A percentile compares a stretch with the other conserved stretches of the same genome.
These are phyloP conservation scores for Ricordea florida DNA, from an alignment of 92 coral and sea anemone species.

Conservation along the genomic window DNA sequence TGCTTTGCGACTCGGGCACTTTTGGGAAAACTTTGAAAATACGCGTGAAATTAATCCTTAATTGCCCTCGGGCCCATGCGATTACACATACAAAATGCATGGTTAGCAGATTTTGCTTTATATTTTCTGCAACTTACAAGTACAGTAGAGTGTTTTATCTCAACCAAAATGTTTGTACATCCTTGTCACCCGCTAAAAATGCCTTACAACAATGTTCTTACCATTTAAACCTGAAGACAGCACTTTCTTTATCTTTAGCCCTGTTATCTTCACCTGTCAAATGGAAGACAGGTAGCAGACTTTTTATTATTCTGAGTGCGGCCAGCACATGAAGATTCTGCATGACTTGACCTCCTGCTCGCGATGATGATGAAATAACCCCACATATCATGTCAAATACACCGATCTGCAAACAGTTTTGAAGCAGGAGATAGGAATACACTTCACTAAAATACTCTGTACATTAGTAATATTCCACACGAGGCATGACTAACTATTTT, in stretches of 20 bases:
- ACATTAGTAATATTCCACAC: too few relatives aligned
- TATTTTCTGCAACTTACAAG: neutral
- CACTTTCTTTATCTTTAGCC: constrained; percentile 55
- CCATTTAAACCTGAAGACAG: constrained; percentile 60
- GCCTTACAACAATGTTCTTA: too few relatives aligned
- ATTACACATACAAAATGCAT: too few relatives aligned
- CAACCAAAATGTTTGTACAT: neutral
- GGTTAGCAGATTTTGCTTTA: too few relatives aligned
- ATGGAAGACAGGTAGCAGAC: constrained; percentile 69
- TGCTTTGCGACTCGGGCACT: too few relatives aligned
- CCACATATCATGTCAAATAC: constrained; percentile 85
- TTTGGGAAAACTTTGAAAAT: too few relatives aligned
- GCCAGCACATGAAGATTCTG: constrained; percentile 89
- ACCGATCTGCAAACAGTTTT: constrained; percentile 52
- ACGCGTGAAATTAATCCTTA: too few relatives aligned
- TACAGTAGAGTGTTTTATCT: neutral
- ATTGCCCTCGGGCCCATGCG: too few relatives aligned
- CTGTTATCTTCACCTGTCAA: constrained; percentile 40
- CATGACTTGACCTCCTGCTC: constrained; percentile 94
- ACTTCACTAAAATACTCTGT: too few relatives aligned
- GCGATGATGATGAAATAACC: constrained; percentile 82
- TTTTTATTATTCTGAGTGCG: constrained; percentile 75
- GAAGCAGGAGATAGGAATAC: neutral
- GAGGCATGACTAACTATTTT: too few relatives aligned
- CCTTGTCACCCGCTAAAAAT: too few relatives aligned